phyloP scores from a whole-genome alignment of 2,888 invertebrate genomes.

The Cylindroiulus punctatus region DNA sequence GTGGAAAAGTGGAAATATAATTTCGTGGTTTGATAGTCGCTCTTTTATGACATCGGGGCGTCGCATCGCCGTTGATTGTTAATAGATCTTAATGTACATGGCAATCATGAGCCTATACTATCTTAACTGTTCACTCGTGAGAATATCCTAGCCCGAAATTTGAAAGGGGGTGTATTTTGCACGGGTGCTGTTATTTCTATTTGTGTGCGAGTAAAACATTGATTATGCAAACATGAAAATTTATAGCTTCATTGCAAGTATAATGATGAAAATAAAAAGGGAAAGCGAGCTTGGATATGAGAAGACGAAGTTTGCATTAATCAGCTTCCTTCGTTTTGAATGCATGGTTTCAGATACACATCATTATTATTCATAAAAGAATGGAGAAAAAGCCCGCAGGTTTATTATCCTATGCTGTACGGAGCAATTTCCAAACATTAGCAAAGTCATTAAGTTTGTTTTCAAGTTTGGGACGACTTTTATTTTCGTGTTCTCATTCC shows the following conservation, averaged over 20 bases:
- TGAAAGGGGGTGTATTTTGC: conserved; percentile 1
- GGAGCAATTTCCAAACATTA: conserved; percentile 39
- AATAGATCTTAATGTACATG: conserved; percentile 19
- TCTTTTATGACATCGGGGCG: conserved; percentile 29
- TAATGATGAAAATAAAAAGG: conserved; percentile 43
- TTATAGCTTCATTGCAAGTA: conserved; percentile 30
- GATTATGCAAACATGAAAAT: conserved; percentile 47
- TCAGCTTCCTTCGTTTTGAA: conserved; percentile 33
- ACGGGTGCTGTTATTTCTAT: conserved; percentile 32
- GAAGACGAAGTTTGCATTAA: conserved; percentile 45
- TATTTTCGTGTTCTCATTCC: conserved; percentile 33
- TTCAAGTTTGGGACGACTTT: conserved; percentile 27
- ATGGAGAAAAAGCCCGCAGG: conserved; percentile 45
- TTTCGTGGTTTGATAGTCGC: conserved; percentile 29
- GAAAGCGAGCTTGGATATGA: conserved; percentile 23
- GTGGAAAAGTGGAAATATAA: conserved; percentile 7
- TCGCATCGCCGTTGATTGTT: conserved; percentile 24
- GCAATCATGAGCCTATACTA: conserved; percentile 15
- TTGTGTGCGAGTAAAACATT: conserved; percentile 43
- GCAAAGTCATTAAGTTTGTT: conserved; percentile 45
- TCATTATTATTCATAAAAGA: conserved; percentile 47
- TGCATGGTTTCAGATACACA: conserved; percentile 37
- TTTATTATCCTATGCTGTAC: conserved; percentile 28
- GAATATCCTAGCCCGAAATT: conserved; percentile 17
- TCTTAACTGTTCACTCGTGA: conserved; percentile 5